Evolutionary conservation across 2,888 invertebrate species (phyloP).

Genomic region (Agrochola circellaris): DNA sequence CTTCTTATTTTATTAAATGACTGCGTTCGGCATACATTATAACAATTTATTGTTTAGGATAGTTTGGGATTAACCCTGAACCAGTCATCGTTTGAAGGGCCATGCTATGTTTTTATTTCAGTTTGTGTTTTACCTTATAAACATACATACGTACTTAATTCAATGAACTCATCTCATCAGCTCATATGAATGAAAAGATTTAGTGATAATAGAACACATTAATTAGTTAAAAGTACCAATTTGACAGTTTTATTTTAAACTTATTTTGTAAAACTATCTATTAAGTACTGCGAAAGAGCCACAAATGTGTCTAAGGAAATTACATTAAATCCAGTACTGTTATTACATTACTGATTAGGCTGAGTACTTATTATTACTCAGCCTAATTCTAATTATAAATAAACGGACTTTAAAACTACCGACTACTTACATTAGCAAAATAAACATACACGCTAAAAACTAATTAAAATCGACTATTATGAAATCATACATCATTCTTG

Average conservation of each 20-base stretch:
- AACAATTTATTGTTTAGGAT: background rate
- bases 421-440: background rate
- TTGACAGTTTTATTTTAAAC: background rate
- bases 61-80: constrained; percentile 5
- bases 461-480: constrained; percentile 11
- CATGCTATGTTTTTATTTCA: background rate
- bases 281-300: background rate
- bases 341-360: no score
- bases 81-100: background rate
- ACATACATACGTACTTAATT: background rate
- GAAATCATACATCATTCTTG: background rate
- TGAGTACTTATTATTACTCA: background rate
- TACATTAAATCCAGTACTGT: background rate
- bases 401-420: no score
- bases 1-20: background rate
- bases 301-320: background rate
- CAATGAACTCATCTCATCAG: no score
- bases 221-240: background rate
- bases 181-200: background rate
- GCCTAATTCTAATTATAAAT: background rate
- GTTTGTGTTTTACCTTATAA: no score
- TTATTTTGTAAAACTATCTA: background rate
- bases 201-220: background rate
- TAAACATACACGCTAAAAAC: constrained; percentile 9
- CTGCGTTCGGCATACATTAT: background rate